Evolutionary conservation across 2,797 vertebrate genomes (phyloP).

Genomic region (Okamejei kenojei): DNA sequence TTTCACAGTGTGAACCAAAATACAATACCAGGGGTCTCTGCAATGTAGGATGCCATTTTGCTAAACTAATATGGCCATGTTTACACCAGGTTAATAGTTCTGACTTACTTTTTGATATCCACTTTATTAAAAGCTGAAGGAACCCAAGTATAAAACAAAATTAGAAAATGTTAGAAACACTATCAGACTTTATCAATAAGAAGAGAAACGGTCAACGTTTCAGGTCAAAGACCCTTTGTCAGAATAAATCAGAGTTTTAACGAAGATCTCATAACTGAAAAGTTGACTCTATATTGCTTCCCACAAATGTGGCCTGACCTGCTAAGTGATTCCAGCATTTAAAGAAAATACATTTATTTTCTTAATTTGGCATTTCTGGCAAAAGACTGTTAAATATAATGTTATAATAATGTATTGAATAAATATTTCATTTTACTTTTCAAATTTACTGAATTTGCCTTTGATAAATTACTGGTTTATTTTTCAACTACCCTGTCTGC

Average conservation of each 20-base stretch:
- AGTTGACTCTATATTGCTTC: no score
- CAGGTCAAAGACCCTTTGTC: no score
- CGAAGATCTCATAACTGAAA: no score
- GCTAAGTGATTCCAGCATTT: no score
- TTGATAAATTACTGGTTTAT: not conserved
- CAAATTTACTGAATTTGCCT: not conserved
- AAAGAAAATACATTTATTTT: not conserved
- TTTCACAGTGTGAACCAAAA: not conserved
- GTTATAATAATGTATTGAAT: conserved; percentile 2
- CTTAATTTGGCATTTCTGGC: conserved; percentile 15
- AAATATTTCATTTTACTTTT: not conserved
- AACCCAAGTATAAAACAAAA: no score
- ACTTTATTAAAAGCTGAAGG: not conserved
- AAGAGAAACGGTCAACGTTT: no score
- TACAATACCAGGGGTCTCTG: not conserved
- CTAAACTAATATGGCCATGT: not conserved
- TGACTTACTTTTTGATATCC: not conserved
- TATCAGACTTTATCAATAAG: no score
- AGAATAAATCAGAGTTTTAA: no score
- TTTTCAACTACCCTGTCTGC: not conserved
- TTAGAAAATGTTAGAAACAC: no score
- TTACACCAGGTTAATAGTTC: not conserved
- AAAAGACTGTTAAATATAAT: not conserved
- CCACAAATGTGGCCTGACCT: no score
- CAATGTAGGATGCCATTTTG: not conserved